Evolutionary conservation across 2,797 vertebrate genomes (phyloP).

Genomic region (Sebastes wilsoni): DNA sequence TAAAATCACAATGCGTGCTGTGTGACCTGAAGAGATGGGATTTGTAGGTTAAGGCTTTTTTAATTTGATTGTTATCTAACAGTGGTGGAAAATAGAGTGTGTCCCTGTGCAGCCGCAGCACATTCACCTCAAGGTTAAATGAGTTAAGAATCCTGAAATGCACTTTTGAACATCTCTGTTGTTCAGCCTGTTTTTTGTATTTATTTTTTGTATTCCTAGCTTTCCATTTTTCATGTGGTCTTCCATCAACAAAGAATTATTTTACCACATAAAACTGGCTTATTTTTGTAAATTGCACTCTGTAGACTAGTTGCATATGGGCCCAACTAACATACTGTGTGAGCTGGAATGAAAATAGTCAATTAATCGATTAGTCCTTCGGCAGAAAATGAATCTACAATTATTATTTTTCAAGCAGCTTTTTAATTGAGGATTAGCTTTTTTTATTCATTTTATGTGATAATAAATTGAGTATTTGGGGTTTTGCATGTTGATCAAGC

Average conservation of each 20-base stretch:
- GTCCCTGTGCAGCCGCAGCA: conserved; percentile 7
- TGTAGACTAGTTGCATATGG: neutral
- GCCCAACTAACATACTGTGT: neutral
- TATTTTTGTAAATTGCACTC: neutral
- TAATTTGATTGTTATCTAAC: neutral
- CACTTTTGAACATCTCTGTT: neutral
- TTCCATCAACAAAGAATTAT: neutral
- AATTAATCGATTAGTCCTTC: neutral
- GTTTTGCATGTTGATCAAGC: too few relatives aligned
- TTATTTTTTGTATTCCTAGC: neutral
- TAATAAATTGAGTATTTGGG: too few relatives aligned
- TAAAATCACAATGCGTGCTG: neutral
- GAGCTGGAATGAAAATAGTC: too few relatives aligned
- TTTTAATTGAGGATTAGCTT: too few relatives aligned
- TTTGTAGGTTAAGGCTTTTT: neutral
- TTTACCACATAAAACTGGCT: neutral
- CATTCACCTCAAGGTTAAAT: conserved; percentile 35
- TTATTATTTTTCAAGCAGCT: neutral
- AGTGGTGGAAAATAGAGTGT: neutral
- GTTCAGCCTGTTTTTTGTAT: neutral
- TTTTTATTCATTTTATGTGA: too few relatives aligned
- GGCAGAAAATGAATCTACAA: neutral
- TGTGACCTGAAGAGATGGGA: neutral
- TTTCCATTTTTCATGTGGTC: neutral
- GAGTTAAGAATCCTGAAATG: conserved; percentile 9